These are phyloP conservation scores for Agrotis exclamationis DNA, from an alignment of 2,888 invertebrate genomes.

Conservation along the genomic window DNA sequence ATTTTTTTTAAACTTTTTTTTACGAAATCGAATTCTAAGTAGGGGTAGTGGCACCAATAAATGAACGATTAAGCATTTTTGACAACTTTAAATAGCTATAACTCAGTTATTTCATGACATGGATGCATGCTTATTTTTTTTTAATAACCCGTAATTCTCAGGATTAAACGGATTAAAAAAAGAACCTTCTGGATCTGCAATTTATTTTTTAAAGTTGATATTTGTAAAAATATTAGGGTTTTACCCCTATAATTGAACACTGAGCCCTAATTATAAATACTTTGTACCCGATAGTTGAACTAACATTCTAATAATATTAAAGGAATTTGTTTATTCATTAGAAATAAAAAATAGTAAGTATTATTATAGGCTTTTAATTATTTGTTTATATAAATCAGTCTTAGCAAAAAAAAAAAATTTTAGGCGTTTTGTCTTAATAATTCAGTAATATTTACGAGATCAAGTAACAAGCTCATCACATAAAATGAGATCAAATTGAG, in stretches of 20 bases:
- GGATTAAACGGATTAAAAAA: background rate
- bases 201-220: background rate
- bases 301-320: background rate
- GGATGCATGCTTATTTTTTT: background rate
- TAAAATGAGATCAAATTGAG: background rate
- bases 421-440: background rate
- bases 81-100: background rate
- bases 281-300: background rate
- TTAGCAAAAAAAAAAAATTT: background rate
- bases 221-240: background rate
- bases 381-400: background rate
- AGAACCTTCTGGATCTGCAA: background rate
- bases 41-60: too few species aligned
- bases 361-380: background rate
- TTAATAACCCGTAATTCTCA: background rate
- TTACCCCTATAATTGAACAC: background rate
- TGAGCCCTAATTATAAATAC: slow-evolving; percentile 4
- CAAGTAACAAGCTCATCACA: background rate
- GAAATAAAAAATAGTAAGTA: background rate
- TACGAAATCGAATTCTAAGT: too few species aligned
- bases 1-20: too few species aligned
- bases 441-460: background rate
- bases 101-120: background rate
- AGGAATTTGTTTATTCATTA: background rate
- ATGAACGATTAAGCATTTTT: too few species aligned